Conservation (phyloP, 2,888 invertebrate genomes). For the Drosophila borealis region DNA sequence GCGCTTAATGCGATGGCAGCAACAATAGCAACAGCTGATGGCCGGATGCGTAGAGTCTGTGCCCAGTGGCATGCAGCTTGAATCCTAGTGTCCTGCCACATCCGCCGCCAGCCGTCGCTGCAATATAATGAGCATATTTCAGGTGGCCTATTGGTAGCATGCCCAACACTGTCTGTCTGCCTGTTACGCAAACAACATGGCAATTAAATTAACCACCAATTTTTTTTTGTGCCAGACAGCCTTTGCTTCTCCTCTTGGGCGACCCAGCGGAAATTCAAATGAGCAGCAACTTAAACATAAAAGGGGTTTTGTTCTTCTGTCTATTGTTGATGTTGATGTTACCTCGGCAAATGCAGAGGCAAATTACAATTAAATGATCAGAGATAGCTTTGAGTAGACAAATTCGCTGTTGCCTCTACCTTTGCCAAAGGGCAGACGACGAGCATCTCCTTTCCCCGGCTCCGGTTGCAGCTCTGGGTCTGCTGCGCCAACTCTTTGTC, state of each 20-base stretch:
- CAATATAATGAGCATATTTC: slow-evolving; percentile 70
- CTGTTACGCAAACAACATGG: slow-evolving; percentile 57
- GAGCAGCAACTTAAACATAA: slow-evolving; percentile 57
- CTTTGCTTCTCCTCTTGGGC: background rate
- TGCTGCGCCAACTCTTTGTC: slow-evolving; percentile 40
- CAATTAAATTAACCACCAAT: slow-evolving; percentile 82
- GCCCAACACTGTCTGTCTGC: slow-evolving; percentile 19
- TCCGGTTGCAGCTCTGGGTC: slow-evolving; percentile 12
- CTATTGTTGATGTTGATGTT: slow-evolving; percentile 6
- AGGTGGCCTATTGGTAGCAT: slow-evolving; percentile 28
- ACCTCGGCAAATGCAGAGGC: slow-evolving; percentile 47
- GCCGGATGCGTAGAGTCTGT: slow-evolving; percentile 31
- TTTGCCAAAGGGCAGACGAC: slow-evolving; percentile 27
- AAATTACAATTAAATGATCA: slow-evolving; percentile 82
- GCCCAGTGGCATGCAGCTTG: slow-evolving; percentile 12
- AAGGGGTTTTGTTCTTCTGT: slow-evolving; percentile 24
- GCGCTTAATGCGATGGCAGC: slow-evolving; percentile 65
- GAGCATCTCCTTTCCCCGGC: slow-evolving; percentile 7
- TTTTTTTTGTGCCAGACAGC: slow-evolving; percentile 54
- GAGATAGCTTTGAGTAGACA: slow-evolving; percentile 69
- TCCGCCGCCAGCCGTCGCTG: slow-evolving; percentile 41
- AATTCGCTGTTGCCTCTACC: slow-evolving; percentile 52
- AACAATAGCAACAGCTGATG: slow-evolving; percentile 38
- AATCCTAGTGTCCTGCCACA: slow-evolving; percentile 27
- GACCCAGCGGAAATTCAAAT: slow-evolving; percentile 60